Evolutionary conservation across 2,888 invertebrate species (phyloP), one percentile per base, ranked within the genome.

Genomic region (Drosophila suboccidentalis): DNA sequence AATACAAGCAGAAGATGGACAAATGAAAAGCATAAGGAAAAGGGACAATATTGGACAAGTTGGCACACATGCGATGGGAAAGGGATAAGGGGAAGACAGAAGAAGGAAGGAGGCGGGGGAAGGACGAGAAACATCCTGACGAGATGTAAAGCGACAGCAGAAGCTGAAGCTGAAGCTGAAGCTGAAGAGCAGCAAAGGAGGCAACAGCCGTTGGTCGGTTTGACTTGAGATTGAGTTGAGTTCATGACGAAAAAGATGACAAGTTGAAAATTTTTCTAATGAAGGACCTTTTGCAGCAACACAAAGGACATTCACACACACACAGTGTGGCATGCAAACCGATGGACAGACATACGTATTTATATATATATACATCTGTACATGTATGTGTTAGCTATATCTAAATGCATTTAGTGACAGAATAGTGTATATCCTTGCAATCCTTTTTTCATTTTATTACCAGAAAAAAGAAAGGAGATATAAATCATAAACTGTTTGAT

Each of bases 191-290:
- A 29, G 29, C 29, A 68, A 70, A 58, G 63, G 50, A 61, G 78
- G 80, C 83, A 82, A 80, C 84, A 82, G 84, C 76, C 75, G 86
- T 81, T 82, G 78, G 86, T 80, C 81, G 78, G 82, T 80, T 86
- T 80, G 86, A 88, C 87, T 86, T 88, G 88, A 86, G 78, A 86
- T 88, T 86, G 83, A 87, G 89, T 86, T 89, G 83, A 87, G 89
- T 86, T 89, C 85, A 86, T 90, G 90, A 89, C 87, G 86, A 86
- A 86, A 90, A 86, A 89, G 89, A 89, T 89, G 90, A 90, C 89
- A 90, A 89, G 82, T 89, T 90, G 86, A 78, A 90, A 87, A 81
- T 89, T 89, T 87, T 87, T 86, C 82, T 89, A 89, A 89, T 89
- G 90, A 89, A 88, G 87, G 90, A 85, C 90, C 88, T 83, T 86